Conservation (phyloP, 2,113 vertebrate species). For the Hemicordylus capensis region DNA sequence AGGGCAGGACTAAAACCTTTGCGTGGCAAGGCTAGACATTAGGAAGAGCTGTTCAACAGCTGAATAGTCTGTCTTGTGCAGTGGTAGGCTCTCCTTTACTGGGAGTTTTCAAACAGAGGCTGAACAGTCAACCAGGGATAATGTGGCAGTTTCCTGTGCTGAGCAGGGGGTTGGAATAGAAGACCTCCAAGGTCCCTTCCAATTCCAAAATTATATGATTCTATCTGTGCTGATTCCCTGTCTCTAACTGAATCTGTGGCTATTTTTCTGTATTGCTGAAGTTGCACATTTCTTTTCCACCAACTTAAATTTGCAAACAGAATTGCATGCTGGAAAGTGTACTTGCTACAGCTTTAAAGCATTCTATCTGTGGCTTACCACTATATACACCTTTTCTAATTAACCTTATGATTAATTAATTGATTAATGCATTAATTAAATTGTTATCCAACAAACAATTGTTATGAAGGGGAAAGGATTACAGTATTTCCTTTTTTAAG, state of each 20-base stretch:
- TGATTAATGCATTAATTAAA: background rate
- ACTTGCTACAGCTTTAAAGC: background rate
- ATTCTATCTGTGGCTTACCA: background rate
- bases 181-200: too few relatives aligned
- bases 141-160: too few relatives aligned
- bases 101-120: too few relatives aligned
- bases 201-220: too few relatives aligned
- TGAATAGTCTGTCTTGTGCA: too few relatives aligned
- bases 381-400: background rate
- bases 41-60: too few relatives aligned
- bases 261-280: background rate
- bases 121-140: too few relatives aligned
- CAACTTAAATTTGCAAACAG: background rate
- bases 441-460: background rate
- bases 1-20: too few relatives aligned
- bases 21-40: too few relatives aligned
- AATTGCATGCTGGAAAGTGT: conserved; percentile 2
- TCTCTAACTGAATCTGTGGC: background rate
- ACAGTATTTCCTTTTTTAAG: background rate
- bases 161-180: too few relatives aligned
- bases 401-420: background rate
- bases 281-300: background rate
- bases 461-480: background rate
- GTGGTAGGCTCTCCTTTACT: too few relatives aligned
- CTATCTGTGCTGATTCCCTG: background rate